A percentile compares a stretch with the other conserved stretches of the same genome.
Evolutionary conservation across 2,888 invertebrate genomes (phyloP).

Genomic region (Calephelis perditalis): DNA sequence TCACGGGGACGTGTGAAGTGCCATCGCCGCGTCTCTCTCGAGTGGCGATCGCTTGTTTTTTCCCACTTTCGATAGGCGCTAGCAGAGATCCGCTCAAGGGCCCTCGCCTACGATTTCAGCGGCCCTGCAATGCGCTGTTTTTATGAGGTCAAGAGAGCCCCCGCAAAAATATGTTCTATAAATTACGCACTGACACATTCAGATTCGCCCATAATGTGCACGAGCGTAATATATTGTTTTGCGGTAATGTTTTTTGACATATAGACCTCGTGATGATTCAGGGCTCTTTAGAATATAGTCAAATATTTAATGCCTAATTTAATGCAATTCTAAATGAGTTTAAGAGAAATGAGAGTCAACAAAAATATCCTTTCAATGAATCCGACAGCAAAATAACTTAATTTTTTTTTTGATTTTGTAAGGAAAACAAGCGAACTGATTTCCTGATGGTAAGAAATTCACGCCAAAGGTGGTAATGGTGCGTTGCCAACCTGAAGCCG

Average conservation of each 20-base stretch:
- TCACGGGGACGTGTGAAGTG: conserved; percentile 75
- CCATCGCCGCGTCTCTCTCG: conserved; percentile 65
- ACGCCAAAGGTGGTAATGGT: too few species aligned
- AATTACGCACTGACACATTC: conserved; percentile 77
- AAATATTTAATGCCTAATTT: too few species aligned
- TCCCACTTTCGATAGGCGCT: conserved; percentile 70
- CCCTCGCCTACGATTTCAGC: conserved; percentile 58
- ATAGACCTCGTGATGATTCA: too few species aligned
- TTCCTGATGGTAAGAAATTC: too few species aligned
- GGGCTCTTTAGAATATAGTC: too few species aligned
- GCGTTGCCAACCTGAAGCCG: too few species aligned
- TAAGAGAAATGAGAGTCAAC: too few species aligned
- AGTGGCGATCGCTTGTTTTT: conserved; percentile 76
- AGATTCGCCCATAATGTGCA: conserved; percentile 73
- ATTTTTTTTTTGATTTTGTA: too few species aligned
- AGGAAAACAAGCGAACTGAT: too few species aligned
- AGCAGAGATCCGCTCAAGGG: conserved; percentile 56
- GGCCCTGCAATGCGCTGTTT: conserved; percentile 59
- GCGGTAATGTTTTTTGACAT: conserved; percentile 43
- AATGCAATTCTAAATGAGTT: too few species aligned
- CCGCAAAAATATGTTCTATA: conserved; percentile 73
- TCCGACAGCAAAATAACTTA: too few species aligned
- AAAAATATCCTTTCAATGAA: too few species aligned
- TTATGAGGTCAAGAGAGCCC: conserved; percentile 75
- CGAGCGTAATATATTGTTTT: conserved; percentile 69